A percentile compares a stretch with the other conserved stretches of the same genome.
Evolutionary conservation across 2,797 vertebrate genomes (phyloP).

Genomic region (Acipenser transmontanus): DNA sequence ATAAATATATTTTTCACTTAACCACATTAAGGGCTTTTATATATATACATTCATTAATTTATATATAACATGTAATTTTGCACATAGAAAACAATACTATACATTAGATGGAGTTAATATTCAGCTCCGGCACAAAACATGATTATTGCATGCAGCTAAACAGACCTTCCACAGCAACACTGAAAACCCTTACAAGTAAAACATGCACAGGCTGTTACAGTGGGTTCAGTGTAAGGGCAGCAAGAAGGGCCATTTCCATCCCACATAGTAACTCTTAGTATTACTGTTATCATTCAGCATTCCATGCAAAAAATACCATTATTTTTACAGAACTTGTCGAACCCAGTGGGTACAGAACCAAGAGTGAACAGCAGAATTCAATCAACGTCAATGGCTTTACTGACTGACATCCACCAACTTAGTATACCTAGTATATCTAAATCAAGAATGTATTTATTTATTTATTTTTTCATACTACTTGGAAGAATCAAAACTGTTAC

Average conservation of each 20-base stretch:
- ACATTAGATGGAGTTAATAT: neutral
- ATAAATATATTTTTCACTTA: no score
- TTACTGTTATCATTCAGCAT: constrained; percentile 58
- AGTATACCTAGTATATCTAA: no score
- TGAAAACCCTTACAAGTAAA: constrained; percentile 2
- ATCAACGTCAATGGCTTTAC: no score
- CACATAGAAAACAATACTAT: no score
- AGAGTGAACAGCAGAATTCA: constrained; percentile 53
- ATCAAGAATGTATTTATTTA: no score
- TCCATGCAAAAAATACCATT: constrained; percentile 42
- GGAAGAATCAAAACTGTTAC: no score
- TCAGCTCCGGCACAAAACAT: constrained; percentile 19
- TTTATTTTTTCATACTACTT: no score
- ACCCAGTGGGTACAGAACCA: constrained; percentile 59
- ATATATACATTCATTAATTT: no score
- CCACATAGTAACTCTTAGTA: constrained; percentile 23
- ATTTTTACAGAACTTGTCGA: constrained; percentile 54
- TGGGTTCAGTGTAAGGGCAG: constrained; percentile 4
- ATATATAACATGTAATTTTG: no score
- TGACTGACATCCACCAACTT: no score
- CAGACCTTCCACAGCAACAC: constrained; percentile 1
- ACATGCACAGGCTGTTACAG: constrained; percentile 1
- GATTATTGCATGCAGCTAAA: constrained; percentile 30
- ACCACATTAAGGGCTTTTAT: no score
- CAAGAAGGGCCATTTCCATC: constrained; percentile 22